A percentile compares a stretch with the other conserved stretches of the same genome.
Evolutionary conservation across 2,113 vertebrate genomes (phyloP).

Genomic region (Mohoua ochrocephala): DNA sequence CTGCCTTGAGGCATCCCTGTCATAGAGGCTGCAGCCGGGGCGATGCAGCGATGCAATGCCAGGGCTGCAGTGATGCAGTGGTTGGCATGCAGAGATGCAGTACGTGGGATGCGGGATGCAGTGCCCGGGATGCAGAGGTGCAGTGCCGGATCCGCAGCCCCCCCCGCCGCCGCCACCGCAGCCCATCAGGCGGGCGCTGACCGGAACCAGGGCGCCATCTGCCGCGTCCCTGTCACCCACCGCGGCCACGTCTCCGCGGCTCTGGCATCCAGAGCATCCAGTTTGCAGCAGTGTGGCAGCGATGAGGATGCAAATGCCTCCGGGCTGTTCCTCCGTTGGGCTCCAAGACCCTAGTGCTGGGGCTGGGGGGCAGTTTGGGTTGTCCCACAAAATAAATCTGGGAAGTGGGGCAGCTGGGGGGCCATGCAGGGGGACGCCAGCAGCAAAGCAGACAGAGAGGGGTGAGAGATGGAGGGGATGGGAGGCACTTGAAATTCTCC

Average conservation of each 20-base stretch:
- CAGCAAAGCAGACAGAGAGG: background rate
- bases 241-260: rapidly evolving
- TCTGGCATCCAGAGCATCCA: background rate
- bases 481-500: background rate
- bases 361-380: background rate
- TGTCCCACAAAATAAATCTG: background rate
- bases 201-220: background rate
- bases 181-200: background rate
- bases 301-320: background rate
- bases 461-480: background rate
- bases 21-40: background rate
- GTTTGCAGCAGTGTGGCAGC: no score
- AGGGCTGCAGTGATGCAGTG: background rate
- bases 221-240: background rate
- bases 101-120: background rate
- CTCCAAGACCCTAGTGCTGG: background rate
- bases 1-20: background rate
- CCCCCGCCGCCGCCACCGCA: background rate
- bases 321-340: background rate
- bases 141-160: background rate
- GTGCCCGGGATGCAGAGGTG: background rate
- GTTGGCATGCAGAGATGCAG: background rate
- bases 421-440: background rate
- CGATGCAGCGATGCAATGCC: rapidly evolving
- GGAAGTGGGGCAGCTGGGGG: background rate